Conservation (phyloP, 2,888 invertebrate species). For the Drosophila tanythrix region DNA sequence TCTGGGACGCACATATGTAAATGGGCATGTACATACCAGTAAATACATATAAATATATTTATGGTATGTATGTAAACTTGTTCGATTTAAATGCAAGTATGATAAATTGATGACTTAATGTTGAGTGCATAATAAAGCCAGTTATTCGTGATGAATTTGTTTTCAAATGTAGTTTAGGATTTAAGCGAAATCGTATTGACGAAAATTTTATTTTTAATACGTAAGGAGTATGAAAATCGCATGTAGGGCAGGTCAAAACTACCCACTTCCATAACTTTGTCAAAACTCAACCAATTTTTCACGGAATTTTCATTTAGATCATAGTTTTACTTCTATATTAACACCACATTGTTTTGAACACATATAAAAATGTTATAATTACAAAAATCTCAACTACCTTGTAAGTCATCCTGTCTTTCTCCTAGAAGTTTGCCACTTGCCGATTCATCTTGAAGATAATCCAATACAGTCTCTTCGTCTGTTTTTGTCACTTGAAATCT, state of each 20-base stretch:
- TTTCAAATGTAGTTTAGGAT: not conserved
- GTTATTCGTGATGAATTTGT: not conserved
- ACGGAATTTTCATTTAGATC: not conserved
- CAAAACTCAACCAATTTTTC: not conserved
- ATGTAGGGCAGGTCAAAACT: not conserved
- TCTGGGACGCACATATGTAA: slow-evolving; percentile 37
- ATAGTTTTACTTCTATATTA: not conserved
- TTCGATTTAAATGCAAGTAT: not conserved
- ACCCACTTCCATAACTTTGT: not conserved
- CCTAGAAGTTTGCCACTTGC: slow-evolving; percentile 82
- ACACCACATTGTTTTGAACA: not conserved
- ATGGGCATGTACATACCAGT: slow-evolving; percentile 5
- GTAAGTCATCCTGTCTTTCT: slow-evolving; percentile 73
- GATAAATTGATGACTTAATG: slow-evolving; percentile 4
- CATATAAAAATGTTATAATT: not conserved
- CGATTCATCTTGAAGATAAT: slow-evolving; percentile 81
- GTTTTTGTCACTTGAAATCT: slow-evolving; percentile 84
- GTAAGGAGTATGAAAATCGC: not conserved
- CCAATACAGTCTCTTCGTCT: slow-evolving; percentile 76
- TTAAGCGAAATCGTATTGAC: not conserved
- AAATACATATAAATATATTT: not conserved
- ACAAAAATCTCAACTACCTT: slow-evolving; percentile 59
- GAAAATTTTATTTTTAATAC: not conserved
- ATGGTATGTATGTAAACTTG: not conserved
- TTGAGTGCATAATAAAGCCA: not conserved